A percentile compares a stretch with the other conserved stretches of the same genome.
Evolutionary conservation across 1,140 invertebrate species (phyloP).

Genomic region (Diorhabda sublineata): DNA sequence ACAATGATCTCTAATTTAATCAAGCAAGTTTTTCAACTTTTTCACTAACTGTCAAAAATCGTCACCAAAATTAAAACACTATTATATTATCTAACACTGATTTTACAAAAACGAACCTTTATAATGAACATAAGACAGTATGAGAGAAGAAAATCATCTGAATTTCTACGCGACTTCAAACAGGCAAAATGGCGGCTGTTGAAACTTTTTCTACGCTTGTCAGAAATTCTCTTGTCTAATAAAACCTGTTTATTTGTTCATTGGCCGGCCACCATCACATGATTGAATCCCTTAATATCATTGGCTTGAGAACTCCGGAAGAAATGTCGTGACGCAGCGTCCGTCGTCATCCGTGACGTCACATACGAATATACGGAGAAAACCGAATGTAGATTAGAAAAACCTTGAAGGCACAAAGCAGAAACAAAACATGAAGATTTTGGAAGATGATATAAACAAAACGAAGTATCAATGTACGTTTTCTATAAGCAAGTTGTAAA

Average conservation of each 20-base stretch:
- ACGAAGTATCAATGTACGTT: not conserved
- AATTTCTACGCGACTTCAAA: constrained; percentile 68
- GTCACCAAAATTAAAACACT: constrained; percentile 40
- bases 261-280: constrained; percentile 58
- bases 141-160: constrained; percentile 54
- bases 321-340: constrained; percentile 43
- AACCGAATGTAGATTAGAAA: constrained; percentile 13
- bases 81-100: constrained; percentile 38
- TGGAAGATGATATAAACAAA: constrained; percentile 2
- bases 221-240: constrained; percentile 75
- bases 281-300: constrained; percentile 40
- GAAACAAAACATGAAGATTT: constrained; percentile 7
- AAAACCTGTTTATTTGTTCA: constrained; percentile 51
- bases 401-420: constrained; percentile 23
- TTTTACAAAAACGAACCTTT: constrained; percentile 41
- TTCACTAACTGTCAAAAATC: constrained; percentile 44
- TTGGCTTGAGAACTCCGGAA: constrained; percentile 49
- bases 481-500: not conserved
- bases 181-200: constrained; percentile 88
- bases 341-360: constrained; percentile 40
- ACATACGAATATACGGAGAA: constrained; percentile 11
- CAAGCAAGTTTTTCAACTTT: constrained; percentile 40
- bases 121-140: constrained; percentile 41
- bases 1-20: constrained; percentile 58
- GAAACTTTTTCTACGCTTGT: constrained; percentile 89